A percentile compares a stretch with the other conserved stretches of the same genome.
Conservation (phyloP, 2,113 vertebrate species). For the Psittacara wagleri region DNA sequence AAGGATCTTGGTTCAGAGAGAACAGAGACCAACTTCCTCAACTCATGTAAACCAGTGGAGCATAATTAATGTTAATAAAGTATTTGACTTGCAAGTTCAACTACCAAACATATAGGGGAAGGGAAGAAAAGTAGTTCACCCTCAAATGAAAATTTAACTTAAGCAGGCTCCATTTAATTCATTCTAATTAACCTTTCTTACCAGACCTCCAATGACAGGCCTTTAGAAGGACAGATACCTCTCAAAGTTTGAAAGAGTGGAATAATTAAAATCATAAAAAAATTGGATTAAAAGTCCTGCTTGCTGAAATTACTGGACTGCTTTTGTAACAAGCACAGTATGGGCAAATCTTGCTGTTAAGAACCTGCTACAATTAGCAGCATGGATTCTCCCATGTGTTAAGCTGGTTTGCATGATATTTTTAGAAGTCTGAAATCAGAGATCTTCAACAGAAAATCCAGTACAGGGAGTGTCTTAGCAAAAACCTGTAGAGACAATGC, state of each 20-base stretch:
- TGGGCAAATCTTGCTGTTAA: neutral
- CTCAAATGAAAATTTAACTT: neutral
- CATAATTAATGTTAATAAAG: neutral
- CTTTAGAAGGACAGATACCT: neutral
- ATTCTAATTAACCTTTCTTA: neutral
- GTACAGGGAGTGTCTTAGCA: neutral
- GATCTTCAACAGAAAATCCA: neutral
- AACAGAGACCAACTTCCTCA: neutral
- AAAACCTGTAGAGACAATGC: neutral
- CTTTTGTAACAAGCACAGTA: neutral
- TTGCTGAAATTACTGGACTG: neutral
- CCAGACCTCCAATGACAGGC: neutral
- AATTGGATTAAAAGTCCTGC: neutral
- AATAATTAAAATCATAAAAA: neutral
- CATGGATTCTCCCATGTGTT: neutral
- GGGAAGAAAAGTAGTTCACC: neutral
- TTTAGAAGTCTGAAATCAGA: neutral
- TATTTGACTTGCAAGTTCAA: neutral
- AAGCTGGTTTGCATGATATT: neutral
- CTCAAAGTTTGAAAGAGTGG: neutral
- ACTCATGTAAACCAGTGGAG: neutral
- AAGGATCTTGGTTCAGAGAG: neutral
- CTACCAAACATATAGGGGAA: neutral
- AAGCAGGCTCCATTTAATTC: neutral
- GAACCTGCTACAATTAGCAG: neutral